Evolutionary conservation across 2,888 invertebrate genomes (phyloP), one percentile per base, ranked within the genome.

Genomic region (Cryptocephalus primarius): DNA sequence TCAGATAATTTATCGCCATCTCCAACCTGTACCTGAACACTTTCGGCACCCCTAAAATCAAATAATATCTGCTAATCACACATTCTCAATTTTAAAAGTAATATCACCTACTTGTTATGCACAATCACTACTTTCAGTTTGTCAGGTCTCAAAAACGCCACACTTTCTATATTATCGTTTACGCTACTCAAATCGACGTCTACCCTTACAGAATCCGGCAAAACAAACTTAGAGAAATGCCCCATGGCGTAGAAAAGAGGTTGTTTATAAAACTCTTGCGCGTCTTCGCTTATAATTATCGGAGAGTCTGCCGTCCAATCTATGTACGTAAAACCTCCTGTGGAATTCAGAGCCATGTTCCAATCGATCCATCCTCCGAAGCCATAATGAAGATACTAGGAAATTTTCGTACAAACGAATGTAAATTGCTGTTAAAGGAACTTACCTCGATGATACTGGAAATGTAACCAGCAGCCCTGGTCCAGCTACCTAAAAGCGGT

Each of bases 291-390:
- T 1, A 82, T 76, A 45, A 84, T 71, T 42, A 92, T 80, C 0
- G 90, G 79, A 0, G 88, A 74, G 66, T 92, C 90, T 0, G 88
- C 87, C 57, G 74, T 78, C 68, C 89, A 88, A 4, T 75, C 61
- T 0, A 76, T 78, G 82, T 84, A 87, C 63, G 82, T 87, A 0
- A 91, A 91, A 1, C 89, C 88, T 22, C 90, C 90, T 0, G 61
- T 51, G 45, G 74, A 67, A 61, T 87, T 75, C 13, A 92, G 65
- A 31, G 80, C 83, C 38, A 91, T 69, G 66, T 93, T 92, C 90
- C 91, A 93, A 66, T 93, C 91, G 1, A 86, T 75, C 89, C 90
- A 93, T 1, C 86, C 90, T 22, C 77, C 75, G 0, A 83, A 80
- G 69, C 80, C 83, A 65, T 87, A 77, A 56, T 83, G 79, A 12